Conservation (phyloP, 2,113 vertebrate genomes). For the Heteronetta atricapilla region DNA sequence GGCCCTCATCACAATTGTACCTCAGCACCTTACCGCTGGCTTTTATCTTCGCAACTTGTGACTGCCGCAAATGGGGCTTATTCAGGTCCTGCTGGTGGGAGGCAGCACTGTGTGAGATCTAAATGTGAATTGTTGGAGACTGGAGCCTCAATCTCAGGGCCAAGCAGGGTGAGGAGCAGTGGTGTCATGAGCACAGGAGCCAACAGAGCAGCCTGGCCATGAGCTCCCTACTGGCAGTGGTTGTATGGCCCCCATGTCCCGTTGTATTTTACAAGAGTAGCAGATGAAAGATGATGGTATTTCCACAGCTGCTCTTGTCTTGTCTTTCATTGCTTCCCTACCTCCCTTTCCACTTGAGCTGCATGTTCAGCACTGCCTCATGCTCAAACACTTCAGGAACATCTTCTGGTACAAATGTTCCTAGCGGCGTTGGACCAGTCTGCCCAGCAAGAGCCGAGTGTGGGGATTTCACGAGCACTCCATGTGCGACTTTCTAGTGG, state of each 20-base stretch:
- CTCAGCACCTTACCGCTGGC: not conserved
- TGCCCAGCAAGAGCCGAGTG: accelerated
- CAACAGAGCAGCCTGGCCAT: not conserved
- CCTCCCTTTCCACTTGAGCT: not conserved
- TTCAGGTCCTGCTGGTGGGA: accelerated
- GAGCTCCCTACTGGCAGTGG: not conserved
- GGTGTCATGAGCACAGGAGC: not conserved
- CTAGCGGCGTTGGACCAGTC: not conserved
- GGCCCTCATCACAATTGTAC: not conserved
- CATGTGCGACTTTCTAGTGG: accelerated
- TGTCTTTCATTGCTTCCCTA: not conserved
- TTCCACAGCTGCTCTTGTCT: not conserved
- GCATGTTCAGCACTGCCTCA: not conserved
- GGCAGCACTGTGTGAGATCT: accelerated
- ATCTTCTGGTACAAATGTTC: not conserved
- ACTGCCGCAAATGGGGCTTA: not conserved
- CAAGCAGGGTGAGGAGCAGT: not conserved
- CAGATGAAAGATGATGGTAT: not conserved
- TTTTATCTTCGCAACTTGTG: not conserved
- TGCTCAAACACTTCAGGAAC: not conserved
- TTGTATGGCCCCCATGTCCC: not conserved
- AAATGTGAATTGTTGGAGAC: not conserved
- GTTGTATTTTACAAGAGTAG: not conserved
- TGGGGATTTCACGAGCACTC: not conserved
- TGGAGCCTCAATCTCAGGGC: not conserved